Evolutionary conservation across 2,797 vertebrate genomes (phyloP).

Genomic region (Sibirionetta formosa): DNA sequence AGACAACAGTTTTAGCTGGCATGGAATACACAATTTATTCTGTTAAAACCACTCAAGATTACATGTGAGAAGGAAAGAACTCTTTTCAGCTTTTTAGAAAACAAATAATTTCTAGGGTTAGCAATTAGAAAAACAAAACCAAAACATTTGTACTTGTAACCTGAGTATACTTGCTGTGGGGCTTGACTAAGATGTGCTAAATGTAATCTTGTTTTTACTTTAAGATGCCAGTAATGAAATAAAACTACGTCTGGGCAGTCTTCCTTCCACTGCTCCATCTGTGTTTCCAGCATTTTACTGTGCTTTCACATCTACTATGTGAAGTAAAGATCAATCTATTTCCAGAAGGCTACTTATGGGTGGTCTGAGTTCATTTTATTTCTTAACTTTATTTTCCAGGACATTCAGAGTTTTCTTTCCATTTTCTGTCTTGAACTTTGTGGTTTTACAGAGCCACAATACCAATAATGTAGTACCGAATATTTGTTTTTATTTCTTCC

Average conservation of each 20-base stretch:
- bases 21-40: background rate
- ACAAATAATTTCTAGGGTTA: constrained; percentile 8
- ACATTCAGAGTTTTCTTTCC: constrained; percentile 49
- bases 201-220: background rate
- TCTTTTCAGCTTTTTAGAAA: constrained; percentile 15
- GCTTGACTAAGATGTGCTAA: constrained; percentile 15
- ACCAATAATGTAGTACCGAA: background rate
- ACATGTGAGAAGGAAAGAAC: constrained; percentile 9
- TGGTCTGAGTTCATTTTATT: constrained; percentile 65
- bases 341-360: constrained; percentile 66
- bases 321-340: constrained; percentile 64
- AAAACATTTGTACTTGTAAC: constrained; percentile 25
- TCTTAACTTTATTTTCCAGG: constrained; percentile 72
- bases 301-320: background rate
- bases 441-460: constrained; percentile 31
- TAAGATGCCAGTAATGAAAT: background rate
- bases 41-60: constrained; percentile 9
- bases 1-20: constrained; percentile 21
- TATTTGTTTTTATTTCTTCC: constrained; percentile 61
- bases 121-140: constrained; percentile 16
- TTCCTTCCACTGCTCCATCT: background rate
- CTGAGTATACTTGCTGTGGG: background rate
- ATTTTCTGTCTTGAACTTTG: constrained; percentile 30
- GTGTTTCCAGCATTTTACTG: constrained; percentile 32
- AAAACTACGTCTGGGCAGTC: background rate